Conservation (phyloP, 2,113 vertebrate genomes). For the Coryphaenoides rupestris region DNA sequence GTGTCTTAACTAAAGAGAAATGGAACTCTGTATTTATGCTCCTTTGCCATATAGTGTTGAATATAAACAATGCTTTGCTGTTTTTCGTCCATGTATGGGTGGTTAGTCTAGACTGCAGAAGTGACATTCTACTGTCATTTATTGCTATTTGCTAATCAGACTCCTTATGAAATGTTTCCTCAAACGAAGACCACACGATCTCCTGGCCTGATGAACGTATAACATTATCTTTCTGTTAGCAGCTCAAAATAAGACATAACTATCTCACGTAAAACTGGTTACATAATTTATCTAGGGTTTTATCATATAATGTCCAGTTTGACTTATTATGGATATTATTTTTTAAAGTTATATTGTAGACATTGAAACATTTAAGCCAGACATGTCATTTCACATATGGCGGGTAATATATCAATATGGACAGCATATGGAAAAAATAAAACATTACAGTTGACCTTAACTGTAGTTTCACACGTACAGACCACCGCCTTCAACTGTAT, state of each 20-base stretch:
- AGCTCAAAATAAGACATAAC: constrained; percentile 34
- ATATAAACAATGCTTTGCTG: constrained; percentile 77
- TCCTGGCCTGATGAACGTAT: constrained; percentile 77
- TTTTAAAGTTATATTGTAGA: constrained; percentile 71
- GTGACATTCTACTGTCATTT: constrained; percentile 32
- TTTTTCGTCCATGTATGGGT: constrained; percentile 74
- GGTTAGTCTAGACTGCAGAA: constrained; percentile 51
- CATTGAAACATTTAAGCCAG: constrained; percentile 55
- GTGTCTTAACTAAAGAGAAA: constrained; percentile 92
- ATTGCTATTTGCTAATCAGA: constrained; percentile 38
- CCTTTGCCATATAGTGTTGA: constrained; percentile 90
- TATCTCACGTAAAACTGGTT: constrained; percentile 58
- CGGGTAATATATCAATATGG: constrained; percentile 39
- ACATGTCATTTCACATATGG: constrained; percentile 39
- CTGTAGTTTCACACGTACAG: no score
- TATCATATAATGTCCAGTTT: constrained; percentile 79
- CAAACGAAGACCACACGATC: constrained; percentile 75
- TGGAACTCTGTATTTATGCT: constrained; percentile 74
- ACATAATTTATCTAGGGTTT: constrained; percentile 81
- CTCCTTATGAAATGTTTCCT: constrained; percentile 54
- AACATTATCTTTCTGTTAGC: constrained; percentile 54
- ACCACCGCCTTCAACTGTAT: no score
- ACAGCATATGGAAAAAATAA: no score
- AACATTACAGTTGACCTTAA: no score
- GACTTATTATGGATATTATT: constrained; percentile 75